Base-by-base conservation (phyloP, 1,140 invertebrate genomes). In the Bombus huntii region DNA sequence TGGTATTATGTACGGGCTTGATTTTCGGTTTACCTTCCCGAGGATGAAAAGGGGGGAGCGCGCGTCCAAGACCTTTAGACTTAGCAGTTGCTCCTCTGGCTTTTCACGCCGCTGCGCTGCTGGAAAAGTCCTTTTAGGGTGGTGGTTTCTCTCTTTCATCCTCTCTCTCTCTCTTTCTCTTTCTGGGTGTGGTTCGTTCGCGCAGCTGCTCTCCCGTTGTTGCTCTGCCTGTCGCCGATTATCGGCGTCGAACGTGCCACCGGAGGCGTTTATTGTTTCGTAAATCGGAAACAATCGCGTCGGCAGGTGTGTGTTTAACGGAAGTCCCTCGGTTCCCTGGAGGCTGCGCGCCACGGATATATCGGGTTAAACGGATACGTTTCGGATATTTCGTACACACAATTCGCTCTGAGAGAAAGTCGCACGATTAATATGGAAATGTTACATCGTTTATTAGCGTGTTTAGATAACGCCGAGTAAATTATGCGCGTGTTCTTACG, bases 1-100 rank as follows among this genome's bases (percentile, higher is more conserved):
- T 77, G 62, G 89, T 84, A 90, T 93, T 93, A 92, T 91, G 92
- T 91, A 87, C 81, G 89, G 62, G 62, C 81, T 78, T 78, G 74
- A 91, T 88, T 91, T 85, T 91, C 87, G 83, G 81, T 89, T 90
- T 86, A 86, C 83, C 81, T 81, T 80, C 0, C 44, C 2, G 8
- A 68, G 31, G 25, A 47, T 70, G 71, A 47, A 75, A 83, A 81
- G 87, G 25, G 62, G 65, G 59, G 39, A 42, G 39, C 12, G 9
- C 4, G 6, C 44, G 9, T 39, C 15, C 28, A 59, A 15, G 74
- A 34, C 15, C 59, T 57, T 77, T 62, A 13, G 72, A 57, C 79
- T 66, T 66, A 62, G 44, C 88, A 89, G 88, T 81, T 81, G 57
- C 75, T 59, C 34, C 71, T 81, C 70, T 53, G 53, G 71, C 88